Evolutionary conservation across 2,797 vertebrate species (phyloP).

Genomic region (Sebastolobus altivelis): DNA sequence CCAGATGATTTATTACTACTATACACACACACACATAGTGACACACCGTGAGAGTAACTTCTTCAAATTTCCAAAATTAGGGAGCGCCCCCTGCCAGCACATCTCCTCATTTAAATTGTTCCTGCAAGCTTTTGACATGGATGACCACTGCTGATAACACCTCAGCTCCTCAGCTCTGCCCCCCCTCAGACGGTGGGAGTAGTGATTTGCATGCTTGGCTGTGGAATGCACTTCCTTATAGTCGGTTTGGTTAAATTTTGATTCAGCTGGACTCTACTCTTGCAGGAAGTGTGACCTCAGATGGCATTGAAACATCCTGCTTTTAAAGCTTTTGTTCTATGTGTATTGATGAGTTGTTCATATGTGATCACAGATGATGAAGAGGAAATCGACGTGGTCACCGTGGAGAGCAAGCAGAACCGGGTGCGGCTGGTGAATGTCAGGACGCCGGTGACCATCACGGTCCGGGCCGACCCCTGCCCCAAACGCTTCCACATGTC

Average conservation of each 20-base stretch:
- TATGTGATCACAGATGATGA: constrained; percentile 81
- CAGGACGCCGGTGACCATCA: constrained; percentile 92
- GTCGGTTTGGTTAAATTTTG: constrained; percentile 21
- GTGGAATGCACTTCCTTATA: constrained; percentile 56
- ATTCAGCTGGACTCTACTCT: neutral
- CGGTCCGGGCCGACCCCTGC: constrained; percentile 91
- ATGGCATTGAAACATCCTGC: neutral
- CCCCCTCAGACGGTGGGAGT: neutral
- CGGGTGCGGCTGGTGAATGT: constrained; percentile 84
- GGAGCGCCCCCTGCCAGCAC: constrained; percentile 26
- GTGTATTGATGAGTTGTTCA: constrained; percentile 40
- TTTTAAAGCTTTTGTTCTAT: neutral
- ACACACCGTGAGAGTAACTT: constrained; percentile 58
- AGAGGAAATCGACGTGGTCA: constrained; percentile 96
- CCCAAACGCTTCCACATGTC: constrained; percentile 96
- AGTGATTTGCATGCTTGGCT: constrained; percentile 27
- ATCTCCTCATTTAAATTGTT: constrained; percentile 50
- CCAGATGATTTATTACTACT: constrained; percentile 61
- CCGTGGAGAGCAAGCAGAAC: constrained; percentile 94
- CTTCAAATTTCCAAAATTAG: constrained; percentile 44
- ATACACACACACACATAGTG: constrained; percentile 32
- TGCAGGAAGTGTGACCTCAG: neutral
- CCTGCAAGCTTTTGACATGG: constrained; percentile 29
- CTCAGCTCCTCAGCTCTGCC: constrained; percentile 4
- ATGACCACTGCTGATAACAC: constrained; percentile 41